These are phyloP conservation scores for Solenodon paradoxus DNA, from an alignment of 2,113 vertebrate species.

Conservation along the genomic window DNA sequence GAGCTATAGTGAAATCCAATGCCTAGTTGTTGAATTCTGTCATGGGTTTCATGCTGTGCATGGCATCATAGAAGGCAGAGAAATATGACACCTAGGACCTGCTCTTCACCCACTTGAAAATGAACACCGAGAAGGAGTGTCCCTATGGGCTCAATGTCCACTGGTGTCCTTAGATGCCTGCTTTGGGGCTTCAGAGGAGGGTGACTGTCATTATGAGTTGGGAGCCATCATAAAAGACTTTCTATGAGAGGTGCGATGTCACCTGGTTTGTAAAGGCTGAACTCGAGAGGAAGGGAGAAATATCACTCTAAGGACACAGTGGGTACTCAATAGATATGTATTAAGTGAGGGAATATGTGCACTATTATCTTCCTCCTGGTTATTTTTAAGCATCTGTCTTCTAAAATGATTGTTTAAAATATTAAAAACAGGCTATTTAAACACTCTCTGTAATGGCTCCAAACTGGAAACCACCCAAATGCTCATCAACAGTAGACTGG, in stretches of 20 bases:
- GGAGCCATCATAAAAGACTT: not conserved
- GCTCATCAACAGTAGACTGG: not conserved
- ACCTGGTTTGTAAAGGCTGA: not conserved
- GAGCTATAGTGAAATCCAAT: not conserved
- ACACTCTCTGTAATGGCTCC: slow-evolving; percentile 1
- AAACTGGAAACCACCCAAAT: slow-evolving; percentile 45
- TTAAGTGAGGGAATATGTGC: not conserved
- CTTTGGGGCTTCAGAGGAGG: not conserved
- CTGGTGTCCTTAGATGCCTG: not conserved
- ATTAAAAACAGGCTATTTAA: slow-evolving; percentile 34
- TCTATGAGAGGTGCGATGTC: not conserved
- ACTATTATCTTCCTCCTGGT: not conserved
- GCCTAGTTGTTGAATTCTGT: not conserved
- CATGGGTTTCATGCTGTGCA: not conserved
- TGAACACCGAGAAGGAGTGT: not conserved
- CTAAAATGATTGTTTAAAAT: slow-evolving; percentile 45
- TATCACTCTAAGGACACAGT: not conserved
- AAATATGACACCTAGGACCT: not conserved
- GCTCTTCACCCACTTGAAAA: not conserved
- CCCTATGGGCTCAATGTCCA: not conserved
- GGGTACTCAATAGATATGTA: not conserved
- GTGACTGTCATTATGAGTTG: not conserved
- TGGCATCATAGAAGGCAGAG: not conserved
- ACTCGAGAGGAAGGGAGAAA: not conserved
- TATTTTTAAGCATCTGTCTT: slow-evolving; percentile 10